Conservation (phyloP, 64 coral and sea anemone genomes). For the Actinia tenebrosa region DNA sequence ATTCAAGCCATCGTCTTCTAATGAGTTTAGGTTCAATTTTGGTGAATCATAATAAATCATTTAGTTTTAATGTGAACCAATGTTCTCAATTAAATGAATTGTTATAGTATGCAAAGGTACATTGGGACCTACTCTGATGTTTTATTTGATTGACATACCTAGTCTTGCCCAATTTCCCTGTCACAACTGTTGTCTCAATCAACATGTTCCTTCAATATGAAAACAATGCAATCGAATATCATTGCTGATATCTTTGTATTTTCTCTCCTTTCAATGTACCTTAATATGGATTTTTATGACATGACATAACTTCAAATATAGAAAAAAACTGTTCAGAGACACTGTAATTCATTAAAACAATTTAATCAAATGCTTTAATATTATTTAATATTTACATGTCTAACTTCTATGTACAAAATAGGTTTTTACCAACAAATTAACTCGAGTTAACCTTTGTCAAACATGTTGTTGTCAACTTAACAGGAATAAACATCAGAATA, state of each 20-base stretch:
- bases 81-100: no score
- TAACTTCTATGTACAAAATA: conserved; percentile 1
- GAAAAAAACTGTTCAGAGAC: neutral
- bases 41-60: neutral
- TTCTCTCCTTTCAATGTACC: no score
- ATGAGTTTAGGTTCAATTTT: conserved; percentile 21
- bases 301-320: no score
- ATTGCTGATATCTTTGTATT: no score
- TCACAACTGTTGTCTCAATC: no score
- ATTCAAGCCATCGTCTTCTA: neutral
- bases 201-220: no score
- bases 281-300: no score
- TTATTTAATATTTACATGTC: neutral
- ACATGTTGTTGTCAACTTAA: neutral
- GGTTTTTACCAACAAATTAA: neutral
- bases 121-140: no score
- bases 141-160: no score
- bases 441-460: neutral
- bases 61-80: neutral
- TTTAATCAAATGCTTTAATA: neutral
- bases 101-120: no score
- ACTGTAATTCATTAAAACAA: neutral
- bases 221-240: no score
- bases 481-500: neutral
- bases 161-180: no score